Percentiles rank a stretch among this genome's conserved stretches.
Evolutionary conservation across 2,113 vertebrate genomes (phyloP).

Genomic region (Engystomops pustulosus): DNA sequence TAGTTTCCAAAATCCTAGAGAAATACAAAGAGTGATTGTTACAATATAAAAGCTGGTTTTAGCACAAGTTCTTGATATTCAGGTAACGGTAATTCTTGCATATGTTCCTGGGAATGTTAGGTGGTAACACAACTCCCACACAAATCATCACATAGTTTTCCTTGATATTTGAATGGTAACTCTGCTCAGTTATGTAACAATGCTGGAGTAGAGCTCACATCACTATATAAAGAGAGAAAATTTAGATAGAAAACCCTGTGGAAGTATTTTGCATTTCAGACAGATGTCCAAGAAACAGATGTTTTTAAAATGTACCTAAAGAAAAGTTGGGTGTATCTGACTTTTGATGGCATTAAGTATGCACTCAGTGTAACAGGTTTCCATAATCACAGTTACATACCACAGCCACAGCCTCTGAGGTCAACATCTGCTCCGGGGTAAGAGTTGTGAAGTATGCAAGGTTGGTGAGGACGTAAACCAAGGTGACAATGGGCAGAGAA

Average conservation of each 20-base stretch:
- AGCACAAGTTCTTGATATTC: not conserved
- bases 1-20: slow-evolving; percentile 90
- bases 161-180: not conserved
- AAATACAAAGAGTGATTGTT: not conserved
- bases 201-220: not conserved
- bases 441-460: slow-evolving; percentile 97
- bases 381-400: slow-evolving; percentile 65
- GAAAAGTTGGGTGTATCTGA: not conserved
- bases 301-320: no score
- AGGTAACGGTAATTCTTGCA: not conserved
- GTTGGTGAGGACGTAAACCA: slow-evolving; percentile 96
- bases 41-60: no score
- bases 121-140: not conserved
- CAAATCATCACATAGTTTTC: not conserved
- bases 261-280: no score
- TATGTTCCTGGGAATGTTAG: not conserved
- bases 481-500: slow-evolving; percentile 91
- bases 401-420: slow-evolving; percentile 92
- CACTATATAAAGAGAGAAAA: not conserved
- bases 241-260: no score
- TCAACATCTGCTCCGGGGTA: slow-evolving; percentile 84
- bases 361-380: not conserved
- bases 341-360: not conserved
- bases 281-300: no score
- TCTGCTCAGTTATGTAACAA: not conserved